Evolutionary conservation across 2,888 invertebrate species (phyloP).

Genomic region (Psylliodes chrysocephalus): DNA sequence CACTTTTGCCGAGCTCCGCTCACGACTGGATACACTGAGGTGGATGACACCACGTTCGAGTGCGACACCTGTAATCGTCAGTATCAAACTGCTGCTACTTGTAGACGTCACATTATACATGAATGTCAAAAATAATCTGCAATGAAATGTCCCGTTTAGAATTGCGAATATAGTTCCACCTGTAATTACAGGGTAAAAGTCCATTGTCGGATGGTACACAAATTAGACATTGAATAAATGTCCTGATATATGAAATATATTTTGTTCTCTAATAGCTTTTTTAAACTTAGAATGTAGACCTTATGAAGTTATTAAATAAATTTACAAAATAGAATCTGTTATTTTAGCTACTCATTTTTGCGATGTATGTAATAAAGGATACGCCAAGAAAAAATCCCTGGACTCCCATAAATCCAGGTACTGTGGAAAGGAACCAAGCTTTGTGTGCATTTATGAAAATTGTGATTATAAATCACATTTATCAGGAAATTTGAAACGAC

Average conservation of each 20-base stretch:
- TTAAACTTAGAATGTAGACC: no score
- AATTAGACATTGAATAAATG: slow-evolving; percentile 29
- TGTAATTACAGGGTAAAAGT: slow-evolving; percentile 50
- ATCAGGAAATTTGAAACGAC: slow-evolving; percentile 34
- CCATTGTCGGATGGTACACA: slow-evolving; percentile 52
- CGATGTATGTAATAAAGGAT: slow-evolving; percentile 29
- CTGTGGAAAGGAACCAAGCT: slow-evolving; percentile 37
- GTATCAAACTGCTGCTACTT: slow-evolving; percentile 44
- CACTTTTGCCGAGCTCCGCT: slow-evolving; percentile 50
- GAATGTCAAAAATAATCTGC: slow-evolving; percentile 52
- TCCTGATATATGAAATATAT: no score
- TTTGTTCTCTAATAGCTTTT: no score
- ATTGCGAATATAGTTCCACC: slow-evolving; percentile 51
- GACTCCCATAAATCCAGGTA: slow-evolving; percentile 38
- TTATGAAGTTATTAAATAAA: no score
- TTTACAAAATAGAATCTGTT: no score
- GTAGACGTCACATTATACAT: slow-evolving; percentile 43
- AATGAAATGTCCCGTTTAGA: slow-evolving; percentile 49
- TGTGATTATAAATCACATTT: slow-evolving; percentile 36
- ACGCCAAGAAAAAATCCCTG: slow-evolving; percentile 35
- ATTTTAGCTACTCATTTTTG: slow-evolving; percentile 28
- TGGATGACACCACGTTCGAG: slow-evolving; percentile 39
- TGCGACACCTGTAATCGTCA: slow-evolving; percentile 41
- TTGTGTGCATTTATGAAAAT: slow-evolving; percentile 27
- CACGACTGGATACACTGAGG: slow-evolving; percentile 45